Base-by-base conservation (phyloP, 1,140 invertebrate genomes). In the Ceratoteleas bidentatus region DNA sequence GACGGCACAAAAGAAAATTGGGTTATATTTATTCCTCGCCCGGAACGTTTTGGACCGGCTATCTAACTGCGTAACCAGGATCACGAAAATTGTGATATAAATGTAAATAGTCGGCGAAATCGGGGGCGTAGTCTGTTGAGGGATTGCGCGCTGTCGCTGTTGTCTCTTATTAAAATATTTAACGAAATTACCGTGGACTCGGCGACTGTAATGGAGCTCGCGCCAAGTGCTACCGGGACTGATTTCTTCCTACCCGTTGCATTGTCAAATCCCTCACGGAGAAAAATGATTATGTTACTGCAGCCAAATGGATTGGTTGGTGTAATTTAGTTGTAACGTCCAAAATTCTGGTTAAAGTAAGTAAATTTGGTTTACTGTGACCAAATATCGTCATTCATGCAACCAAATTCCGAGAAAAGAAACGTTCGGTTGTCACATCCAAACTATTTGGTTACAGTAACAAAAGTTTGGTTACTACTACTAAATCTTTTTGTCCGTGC, bases 81-180 rank as follows among this genome's bases (percentile, higher is more conserved):
- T 87, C 85, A 85, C 75, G 61, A 34, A 43, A 84, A 78, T 87
- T 81, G 80, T 76, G 84, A 83, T 87, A 88, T 87, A 87, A 88
- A 87, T 85, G 86, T 86, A 86, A 87, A 84, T 86, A 82, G 72
- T 77, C 72, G 38, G 57, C 45, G 54, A 40, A 40, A 40, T 40
- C 36, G 36, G 80, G 72, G 24, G 24, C 24, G 24, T 24, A 24
- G 24, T 4, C 24, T 24, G 24, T 4, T 4, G 24, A 24, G 24
- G 24, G 4, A 24, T 24, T 84, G 76, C 36, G 36, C 36, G 36
- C 45, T 76, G 80, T 53, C 65, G 83, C 80, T 85, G 83, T 86
- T 88, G 83, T 73, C 85, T 88, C 87, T 90, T 90, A 89, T 89
- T 90, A 90, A 90, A 90, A 90, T 89, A 89, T 89, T 88, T 88